Evolutionary conservation across 2,113 vertebrate genomes (phyloP).

Genomic region (Nipponia nippon): DNA sequence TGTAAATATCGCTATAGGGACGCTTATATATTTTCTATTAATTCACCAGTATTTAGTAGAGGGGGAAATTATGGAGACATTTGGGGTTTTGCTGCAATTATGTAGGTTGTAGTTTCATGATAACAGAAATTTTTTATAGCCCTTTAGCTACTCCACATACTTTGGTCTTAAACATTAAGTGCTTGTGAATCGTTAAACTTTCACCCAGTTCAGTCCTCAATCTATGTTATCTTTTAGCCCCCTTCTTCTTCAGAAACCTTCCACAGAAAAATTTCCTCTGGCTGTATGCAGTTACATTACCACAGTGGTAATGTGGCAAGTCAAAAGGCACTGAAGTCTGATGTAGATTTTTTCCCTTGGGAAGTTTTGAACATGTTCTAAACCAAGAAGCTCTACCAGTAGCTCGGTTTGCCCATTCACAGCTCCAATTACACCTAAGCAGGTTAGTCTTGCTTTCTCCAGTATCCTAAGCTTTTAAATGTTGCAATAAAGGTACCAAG

Average conservation of each 20-base stretch:
- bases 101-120: neutral
- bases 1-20: neutral
- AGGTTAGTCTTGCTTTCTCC: neutral
- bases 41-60: neutral
- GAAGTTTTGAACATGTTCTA: neutral
- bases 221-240: neutral
- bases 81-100: neutral
- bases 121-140: neutral
- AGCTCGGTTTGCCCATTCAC: neutral
- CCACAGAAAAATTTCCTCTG: accelerated
- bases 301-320: neutral
- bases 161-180: neutral
- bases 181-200: neutral
- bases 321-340: neutral
- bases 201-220: neutral
- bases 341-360: neutral
- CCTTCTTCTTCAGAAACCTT: neutral
- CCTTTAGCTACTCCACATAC: neutral
- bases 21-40: neutral
- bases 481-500: neutral
- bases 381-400: neutral
- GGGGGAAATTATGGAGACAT: neutral
- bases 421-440: neutral
- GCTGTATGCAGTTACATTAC: neutral
- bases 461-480: neutral